A percentile compares a stretch with the other conserved stretches of the same genome.
phyloP scores from a whole-genome alignment of 2,797 vertebrate genomes.

The Lepilemur septentrionalis region DNA sequence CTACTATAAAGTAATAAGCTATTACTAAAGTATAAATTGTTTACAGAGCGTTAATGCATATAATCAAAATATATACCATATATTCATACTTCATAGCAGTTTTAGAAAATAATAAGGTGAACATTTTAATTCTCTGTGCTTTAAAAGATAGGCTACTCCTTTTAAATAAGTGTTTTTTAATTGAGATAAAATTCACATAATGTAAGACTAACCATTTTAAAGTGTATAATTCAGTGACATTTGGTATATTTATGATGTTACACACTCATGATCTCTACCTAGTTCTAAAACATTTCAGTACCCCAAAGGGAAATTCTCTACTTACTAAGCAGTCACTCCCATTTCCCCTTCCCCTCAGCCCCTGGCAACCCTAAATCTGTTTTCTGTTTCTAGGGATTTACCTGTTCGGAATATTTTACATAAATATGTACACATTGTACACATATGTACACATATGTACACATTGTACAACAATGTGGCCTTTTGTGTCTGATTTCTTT shows the following conservation, averaged over 20 bases:
- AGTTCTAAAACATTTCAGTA: constrained; percentile 46
- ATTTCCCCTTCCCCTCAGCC: neutral
- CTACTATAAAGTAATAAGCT: constrained; percentile 37
- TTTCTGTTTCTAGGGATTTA: constrained; percentile 52
- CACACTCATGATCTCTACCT: neutral
- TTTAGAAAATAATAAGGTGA: constrained; percentile 40
- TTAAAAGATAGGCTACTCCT: neutral
- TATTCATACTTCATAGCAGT: constrained; percentile 29
- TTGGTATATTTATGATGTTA: constrained; percentile 31
- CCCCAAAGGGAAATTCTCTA: neutral
- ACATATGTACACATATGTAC: too few relatives aligned
- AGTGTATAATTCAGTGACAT: constrained; percentile 13
- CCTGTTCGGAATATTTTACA: constrained; percentile 17
- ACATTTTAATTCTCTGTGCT: constrained; percentile 15
- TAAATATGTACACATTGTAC: constrained; percentile 19
- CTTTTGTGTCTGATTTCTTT: constrained; percentile 59
- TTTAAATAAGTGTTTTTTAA: constrained; percentile 37
- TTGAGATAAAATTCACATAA: constrained; percentile 31
- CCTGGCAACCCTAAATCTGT: constrained; percentile 22
- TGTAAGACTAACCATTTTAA: constrained; percentile 34
- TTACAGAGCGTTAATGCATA: constrained; percentile 13
- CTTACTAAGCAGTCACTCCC: constrained; percentile 3
- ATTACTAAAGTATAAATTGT: constrained; percentile 29
- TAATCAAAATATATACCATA: neutral
- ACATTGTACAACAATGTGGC: neutral